A percentile compares a stretch with the other conserved stretches of the same genome.
These are phyloP conservation scores for Dasypus novemcinctus DNA, from an alignment of 2,113 vertebrate genomes.

Conservation along the genomic window DNA sequence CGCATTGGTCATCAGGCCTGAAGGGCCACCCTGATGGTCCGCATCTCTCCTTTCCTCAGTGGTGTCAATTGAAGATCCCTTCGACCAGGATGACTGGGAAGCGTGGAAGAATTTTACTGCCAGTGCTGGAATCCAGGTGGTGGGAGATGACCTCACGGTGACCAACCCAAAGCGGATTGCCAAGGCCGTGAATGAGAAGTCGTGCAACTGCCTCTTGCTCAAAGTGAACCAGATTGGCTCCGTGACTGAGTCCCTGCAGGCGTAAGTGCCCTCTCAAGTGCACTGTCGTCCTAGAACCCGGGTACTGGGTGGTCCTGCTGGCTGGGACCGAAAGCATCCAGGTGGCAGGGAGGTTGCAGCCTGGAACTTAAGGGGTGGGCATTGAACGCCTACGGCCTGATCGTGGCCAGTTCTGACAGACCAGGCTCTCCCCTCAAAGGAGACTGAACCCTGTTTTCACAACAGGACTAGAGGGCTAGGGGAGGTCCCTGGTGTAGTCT, in stretches of 20 bases:
- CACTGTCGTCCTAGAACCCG: rapidly evolving
- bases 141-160: conserved; percentile 96
- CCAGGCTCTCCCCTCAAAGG: background rate
- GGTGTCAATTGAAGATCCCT: conserved; percentile 98
- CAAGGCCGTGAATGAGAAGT: conserved; percentile 90
- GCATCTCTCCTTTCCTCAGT: conserved; percentile 81
- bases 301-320: background rate
- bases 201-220: conserved; percentile 98
- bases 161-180: conserved; percentile 98
- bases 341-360: rapidly evolving
- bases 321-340: rapidly evolving
- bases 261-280: conserved; percentile 85
- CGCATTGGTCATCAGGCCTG: rapidly evolving
- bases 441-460: background rate
- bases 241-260: conserved; percentile 96
- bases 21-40: background rate
- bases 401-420: background rate
- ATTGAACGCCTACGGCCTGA: rapidly evolving
- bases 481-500: background rate
- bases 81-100: conserved; percentile 98
- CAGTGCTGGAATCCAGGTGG: conserved; percentile 92
- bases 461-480: no score
- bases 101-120: conserved; percentile 96
- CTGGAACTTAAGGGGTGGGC: no score
- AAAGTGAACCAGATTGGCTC: conserved; percentile 99